phyloP scores from a whole-genome alignment of 2,888 invertebrate genomes.

The Sipha maydis region DNA sequence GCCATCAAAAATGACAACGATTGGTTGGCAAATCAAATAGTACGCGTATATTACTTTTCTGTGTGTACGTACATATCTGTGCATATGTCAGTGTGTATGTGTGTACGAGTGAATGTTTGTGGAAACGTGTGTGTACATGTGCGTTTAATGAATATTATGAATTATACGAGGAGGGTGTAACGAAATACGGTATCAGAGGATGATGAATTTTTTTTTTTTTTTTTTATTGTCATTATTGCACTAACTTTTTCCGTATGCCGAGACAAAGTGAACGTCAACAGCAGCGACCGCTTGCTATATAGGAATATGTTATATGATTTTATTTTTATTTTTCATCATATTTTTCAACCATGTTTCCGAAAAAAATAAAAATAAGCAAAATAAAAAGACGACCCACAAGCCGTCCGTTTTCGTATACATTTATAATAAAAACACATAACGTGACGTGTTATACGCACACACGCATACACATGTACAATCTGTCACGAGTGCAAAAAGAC shows the following conservation, averaged over 20 bases:
- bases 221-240: background rate
- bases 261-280: slow-evolving; percentile 39
- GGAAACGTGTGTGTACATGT: too few relatives aligned
- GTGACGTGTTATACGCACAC: background rate
- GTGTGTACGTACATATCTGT: too few relatives aligned
- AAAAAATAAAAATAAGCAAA: background rate
- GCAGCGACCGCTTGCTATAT: slow-evolving; percentile 2
- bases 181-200: background rate
- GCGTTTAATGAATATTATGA: background rate
- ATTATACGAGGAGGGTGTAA: background rate
- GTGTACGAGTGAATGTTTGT: too few relatives aligned
- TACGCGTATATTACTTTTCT: too few relatives aligned
- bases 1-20: background rate
- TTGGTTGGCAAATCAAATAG: background rate
- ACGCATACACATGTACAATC: background rate
- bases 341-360: slow-evolving; percentile 3
- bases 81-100: too few relatives aligned
- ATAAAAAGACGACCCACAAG: background rate
- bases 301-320: background rate
- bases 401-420: background rate
- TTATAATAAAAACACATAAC: background rate
- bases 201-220: background rate
- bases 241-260: background rate
- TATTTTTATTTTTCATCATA: background rate
- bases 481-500: background rate